Base-by-base conservation (phyloP, 2,797 vertebrate species). In the Notamacropus eugenii region DNA sequence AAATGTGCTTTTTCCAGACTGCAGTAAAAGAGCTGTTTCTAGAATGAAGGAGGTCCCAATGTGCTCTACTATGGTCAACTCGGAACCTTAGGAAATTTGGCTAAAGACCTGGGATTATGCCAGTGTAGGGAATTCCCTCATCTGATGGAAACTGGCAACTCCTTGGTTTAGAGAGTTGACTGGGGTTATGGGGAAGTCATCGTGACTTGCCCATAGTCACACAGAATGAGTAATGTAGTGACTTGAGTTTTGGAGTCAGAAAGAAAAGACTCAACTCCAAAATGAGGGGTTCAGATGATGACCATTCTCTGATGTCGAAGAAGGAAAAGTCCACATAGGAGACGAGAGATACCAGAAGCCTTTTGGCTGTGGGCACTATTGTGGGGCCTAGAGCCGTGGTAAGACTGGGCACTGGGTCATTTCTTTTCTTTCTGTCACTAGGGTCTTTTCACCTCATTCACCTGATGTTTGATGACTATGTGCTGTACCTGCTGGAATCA, bases 361-460 rank as follows among this genome's bases (percentile, higher is more conserved):
- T 34, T 59, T 74, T 5, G 82, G 54, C n/a, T 0, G 5, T 29
- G 19, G 56, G 57, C 19, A 28, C n/a, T 90, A 46, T 54, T n/a
- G 94, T 59, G 74, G 74, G 22, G 24, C 19, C 74, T 24, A 11
- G 74, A 82, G n/a, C n/a, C 9, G 16, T 46, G 74, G 22, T 46
- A 27, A 40, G 11, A 0, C 3, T 50, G 40, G 24, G 40, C 40
- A 87, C 3, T 27, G 40, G 74, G 40, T 50, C 40, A 87, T 40
- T 50, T 82, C 46, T 28, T 54, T 93, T 55, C 67, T 52, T 0
- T 90, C 40, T 90, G 96, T 96, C 92, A 34, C 67, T 98, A 99
- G 99, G 99, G 34, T 99, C 99, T 93, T 99, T 99, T 97, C 99
- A 99, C 98, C 99, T 99, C 98, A 99, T 99, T 97, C 99, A 99